Base-by-base conservation (phyloP, 2,113 vertebrate genomes). In the Triplophysa tibetana region DNA sequence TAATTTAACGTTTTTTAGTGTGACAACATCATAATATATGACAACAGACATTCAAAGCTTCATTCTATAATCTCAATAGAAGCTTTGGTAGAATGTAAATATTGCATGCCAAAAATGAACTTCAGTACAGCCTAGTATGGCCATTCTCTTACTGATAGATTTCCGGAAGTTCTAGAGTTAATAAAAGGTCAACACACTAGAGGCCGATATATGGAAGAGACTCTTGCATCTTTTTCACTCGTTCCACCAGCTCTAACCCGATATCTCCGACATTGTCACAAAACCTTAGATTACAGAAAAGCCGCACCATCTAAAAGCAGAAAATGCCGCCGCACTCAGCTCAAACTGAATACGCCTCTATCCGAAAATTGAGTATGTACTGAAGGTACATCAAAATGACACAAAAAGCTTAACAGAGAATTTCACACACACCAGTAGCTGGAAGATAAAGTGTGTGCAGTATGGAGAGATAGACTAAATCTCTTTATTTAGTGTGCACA, bases 231-330 rank as follows among this genome's bases (percentile, higher is more conserved):
- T 83, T 75, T 86, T 85, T 86, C 78, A 77, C 75, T 84, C 62
- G 0, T 75, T 50, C 76, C 13, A 84, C 86, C 87, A 87, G 75
- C 80, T 81, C 82, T 83, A 86, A 88, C 87, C 87, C 84, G 87
- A 85, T 88, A 87, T 86, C 85, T 80, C 84, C 85, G 84, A 16
- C 70, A 68, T 72, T 85, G 86, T 80, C 63, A 75, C 62, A 60
- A 45, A 58, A 38, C 41, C 68, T 72, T 43, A 67, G 70, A 75
- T 75, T 69, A 67, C 21, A 13, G 38, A 75, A 48, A 61, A 61
- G 26, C 73, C 16, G 24, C 66, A 23, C 29, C 21, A 68, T 50
- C 58, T 23, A 67, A 68, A 74, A 58, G 38, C 50, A 48, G 74
- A 76, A 76, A 76, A 65, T n/a, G 24, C 24, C 12, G 21, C 26